Base-by-base conservation (phyloP, 2,797 vertebrate genomes). In the Lacerta agilis region DNA sequence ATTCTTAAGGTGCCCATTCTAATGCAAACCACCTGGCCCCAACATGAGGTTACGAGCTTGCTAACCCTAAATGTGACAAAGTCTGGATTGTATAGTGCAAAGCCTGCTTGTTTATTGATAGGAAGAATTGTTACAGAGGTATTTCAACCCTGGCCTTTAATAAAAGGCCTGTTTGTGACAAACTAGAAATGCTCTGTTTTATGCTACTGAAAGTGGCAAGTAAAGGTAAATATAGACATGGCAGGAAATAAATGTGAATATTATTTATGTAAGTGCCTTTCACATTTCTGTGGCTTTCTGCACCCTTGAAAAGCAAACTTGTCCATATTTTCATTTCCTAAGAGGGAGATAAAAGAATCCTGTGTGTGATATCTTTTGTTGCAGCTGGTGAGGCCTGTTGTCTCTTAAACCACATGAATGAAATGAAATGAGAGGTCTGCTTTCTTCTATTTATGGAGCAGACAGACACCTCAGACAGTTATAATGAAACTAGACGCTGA, bases 261-360 rank as follows among this genome's bases (percentile, higher is more conserved):
- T 91, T 95, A 88, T 95, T 94, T 94, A 87, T 86, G 91, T 77
- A 92, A 95, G 89, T 90, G 81, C 71, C 89, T 91, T 90, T 92
- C 86, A 77, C 91, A 94, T 95, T 95, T 95, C 92, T 96, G 94
- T 93, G 95, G 71, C 92, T 92, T 96, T 93, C 89, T 83, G 79
- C 90, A 91, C 91, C 91, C 88, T 94, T 89, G 93, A 95, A 95
- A 96, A 95, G 93, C 91, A 95, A 95, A 96, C 92, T 94, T 94
- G 90, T 87, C 61, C 36, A 25, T 94, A 90, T 95, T 95, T 95
- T 95, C 78, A 0, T 96, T 96, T 93, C 92, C 91, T 94, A 95
- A 94, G 94, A 94, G 93, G 13, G 88, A 94, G 94, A 96, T 96
- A 96, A 95, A 94, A 88, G 18, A 82, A 79, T 76, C 82, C 87